phyloP scores from a whole-genome alignment of 2,888 invertebrate genomes.

The Brachycybe producta region DNA sequence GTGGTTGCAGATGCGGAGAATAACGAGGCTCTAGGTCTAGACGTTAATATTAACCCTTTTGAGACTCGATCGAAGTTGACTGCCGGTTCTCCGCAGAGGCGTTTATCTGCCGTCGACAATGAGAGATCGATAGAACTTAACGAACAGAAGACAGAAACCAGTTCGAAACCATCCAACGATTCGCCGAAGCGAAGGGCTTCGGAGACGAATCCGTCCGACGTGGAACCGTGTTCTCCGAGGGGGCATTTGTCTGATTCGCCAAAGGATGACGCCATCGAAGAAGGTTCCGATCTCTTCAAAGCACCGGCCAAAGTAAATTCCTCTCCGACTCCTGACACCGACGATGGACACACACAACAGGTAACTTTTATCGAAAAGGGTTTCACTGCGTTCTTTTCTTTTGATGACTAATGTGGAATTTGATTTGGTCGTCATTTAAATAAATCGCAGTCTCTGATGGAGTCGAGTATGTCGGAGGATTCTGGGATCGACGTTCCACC shows the following conservation, averaged over 20 bases:
- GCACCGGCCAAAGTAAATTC: background rate
- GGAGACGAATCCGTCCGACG: background rate
- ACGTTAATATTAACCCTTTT: background rate
- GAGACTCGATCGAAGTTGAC: background rate
- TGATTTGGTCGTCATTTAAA: background rate
- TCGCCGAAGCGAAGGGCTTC: no score
- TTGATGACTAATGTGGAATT: background rate
- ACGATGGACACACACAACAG: background rate
- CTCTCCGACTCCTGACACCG: background rate
- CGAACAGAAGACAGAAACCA: no score
- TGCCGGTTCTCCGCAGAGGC: no score
- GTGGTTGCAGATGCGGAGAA: background rate
- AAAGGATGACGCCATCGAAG: background rate
- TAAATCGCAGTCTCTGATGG: conserved; percentile 8
- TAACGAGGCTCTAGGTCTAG: background rate
- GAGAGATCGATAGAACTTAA: no score
- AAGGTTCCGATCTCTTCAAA: conserved; percentile 1
- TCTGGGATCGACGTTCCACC: conserved; percentile 8
- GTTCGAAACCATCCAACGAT: no score
- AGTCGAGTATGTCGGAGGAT: conserved; percentile 10
- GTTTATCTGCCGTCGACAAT: no score
- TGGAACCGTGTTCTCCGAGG: background rate
- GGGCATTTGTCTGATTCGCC: background rate
- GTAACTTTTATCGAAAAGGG: background rate
- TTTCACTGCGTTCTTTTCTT: no score